Conservation (phyloP, 2,797 vertebrate genomes). For the Ctenochaetus hawaiiensis region DNA sequence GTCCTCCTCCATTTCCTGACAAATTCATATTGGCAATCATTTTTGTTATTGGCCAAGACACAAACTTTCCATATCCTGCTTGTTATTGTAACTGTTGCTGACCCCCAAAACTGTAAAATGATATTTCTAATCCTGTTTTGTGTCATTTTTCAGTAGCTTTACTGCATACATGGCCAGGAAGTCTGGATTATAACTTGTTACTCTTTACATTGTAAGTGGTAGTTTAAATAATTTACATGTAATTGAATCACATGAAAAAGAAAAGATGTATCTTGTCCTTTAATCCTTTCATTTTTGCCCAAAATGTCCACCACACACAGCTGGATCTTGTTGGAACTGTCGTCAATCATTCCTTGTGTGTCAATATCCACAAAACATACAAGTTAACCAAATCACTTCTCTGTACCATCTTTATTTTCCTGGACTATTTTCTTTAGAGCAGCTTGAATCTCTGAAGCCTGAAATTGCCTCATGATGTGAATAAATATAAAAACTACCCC, state of each 20-base stretch:
- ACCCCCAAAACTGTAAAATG: conserved; percentile 23
- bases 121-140: conserved; percentile 24
- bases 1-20: conserved; percentile 24
- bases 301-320: not conserved
- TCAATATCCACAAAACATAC: not conserved
- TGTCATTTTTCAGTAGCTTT: not conserved
- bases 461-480: not conserved
- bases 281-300: not conserved
- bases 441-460: not conserved
- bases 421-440: not conserved
- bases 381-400: no score
- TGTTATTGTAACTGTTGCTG: conserved; percentile 6
- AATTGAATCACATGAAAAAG: no score
- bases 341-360: not conserved
- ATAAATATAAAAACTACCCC: not conserved
- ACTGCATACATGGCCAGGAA: not conserved
- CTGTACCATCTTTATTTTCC: no score
- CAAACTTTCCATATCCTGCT: conserved; percentile 23
- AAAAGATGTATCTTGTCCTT: not conserved
- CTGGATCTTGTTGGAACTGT: not conserved
- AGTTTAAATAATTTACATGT: not conserved
- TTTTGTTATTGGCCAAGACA: conserved; percentile 2
- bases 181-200: not conserved
- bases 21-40: conserved; percentile 10
- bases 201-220: not conserved